Evolutionary conservation across 2,113 vertebrate species (phyloP), one percentile per base, ranked within the genome.

Genomic region (Trichechus manatus): DNA sequence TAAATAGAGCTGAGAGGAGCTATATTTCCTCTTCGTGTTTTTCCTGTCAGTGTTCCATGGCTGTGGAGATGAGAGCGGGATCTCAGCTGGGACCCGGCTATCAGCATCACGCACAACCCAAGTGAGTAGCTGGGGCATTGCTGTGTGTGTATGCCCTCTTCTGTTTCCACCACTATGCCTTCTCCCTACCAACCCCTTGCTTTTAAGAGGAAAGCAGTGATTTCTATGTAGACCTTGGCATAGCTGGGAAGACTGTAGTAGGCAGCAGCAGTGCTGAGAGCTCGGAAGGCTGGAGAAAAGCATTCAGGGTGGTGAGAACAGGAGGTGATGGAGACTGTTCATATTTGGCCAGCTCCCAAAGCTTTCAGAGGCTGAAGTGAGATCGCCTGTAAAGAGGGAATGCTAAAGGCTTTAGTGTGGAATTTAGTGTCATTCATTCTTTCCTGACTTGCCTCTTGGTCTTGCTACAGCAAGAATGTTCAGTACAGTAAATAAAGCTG

Each of bases 11-110:
- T 36, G 13, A 88, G 80, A 70, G 33, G 63, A 22, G 42, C 70
- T 95, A 97, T 17, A 27, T 53, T 29, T 19, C 66, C 74, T 89
- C 59, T 66, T 91, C n/a, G n/a, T 0, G 15, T 47, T 80, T 98
- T 47, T 96, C 47, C 93, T 22, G 96, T 29, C 97, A 99, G 99
- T 99, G 99, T 36, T 99, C 99, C 0, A 98, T 99, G 93, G 99
- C 99, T 13, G 64, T 99, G 97, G 99, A 99, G 98, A 99, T 99
- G 99, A 99, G 97, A 96, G 99, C 99, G 3, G 99, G 99, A 20
- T 99, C 99, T 22, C 98, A 99, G 25, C 98, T 99, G 92, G 99
- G 99, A 44, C 99, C 99, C 15, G 99, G 99, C 6, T 99, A 98
- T 59, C 98, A 99, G 97, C 99, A 99, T 97, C 99, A 99, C 0